Conservation (phyloP, 2,797 vertebrate species). For the Pangasius larnaudii region DNA sequence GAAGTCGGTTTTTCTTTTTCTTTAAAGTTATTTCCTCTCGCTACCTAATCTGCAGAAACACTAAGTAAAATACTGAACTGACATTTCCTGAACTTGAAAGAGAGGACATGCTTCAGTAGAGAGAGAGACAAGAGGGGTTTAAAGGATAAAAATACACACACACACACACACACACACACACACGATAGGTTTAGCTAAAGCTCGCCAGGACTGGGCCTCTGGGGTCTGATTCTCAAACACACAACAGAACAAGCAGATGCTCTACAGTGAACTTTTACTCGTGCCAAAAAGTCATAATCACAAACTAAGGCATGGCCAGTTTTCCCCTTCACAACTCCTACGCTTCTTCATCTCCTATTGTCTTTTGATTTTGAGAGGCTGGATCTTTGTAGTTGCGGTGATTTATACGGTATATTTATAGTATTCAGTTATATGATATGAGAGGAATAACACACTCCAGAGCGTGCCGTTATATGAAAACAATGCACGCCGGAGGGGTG, state of each 20-base stretch:
- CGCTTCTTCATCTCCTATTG: background rate
- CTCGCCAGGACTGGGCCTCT: background rate
- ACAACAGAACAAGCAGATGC: background rate
- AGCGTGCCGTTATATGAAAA: background rate
- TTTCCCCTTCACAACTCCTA: background rate
- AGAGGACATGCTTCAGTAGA: background rate
- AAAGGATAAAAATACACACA: background rate
- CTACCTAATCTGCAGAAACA: background rate
- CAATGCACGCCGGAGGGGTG: background rate
- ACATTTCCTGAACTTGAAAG: constrained; percentile 26
- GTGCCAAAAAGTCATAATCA: background rate
- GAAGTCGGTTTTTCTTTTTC: background rate
- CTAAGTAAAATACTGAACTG: background rate
- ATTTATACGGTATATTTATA: background rate
- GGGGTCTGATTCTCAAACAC: background rate
- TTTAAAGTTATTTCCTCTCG: background rate
- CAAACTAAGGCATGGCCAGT: background rate
- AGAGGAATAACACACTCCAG: background rate
- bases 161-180: background rate
- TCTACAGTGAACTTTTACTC: background rate
- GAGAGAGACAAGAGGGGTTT: background rate
- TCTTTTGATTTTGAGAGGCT: background rate
- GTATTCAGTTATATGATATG: background rate
- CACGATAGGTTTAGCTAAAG: background rate
- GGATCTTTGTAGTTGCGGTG: background rate